Conservation (phyloP, 2,113 vertebrate genomes). For the Hemiprocne comata region DNA sequence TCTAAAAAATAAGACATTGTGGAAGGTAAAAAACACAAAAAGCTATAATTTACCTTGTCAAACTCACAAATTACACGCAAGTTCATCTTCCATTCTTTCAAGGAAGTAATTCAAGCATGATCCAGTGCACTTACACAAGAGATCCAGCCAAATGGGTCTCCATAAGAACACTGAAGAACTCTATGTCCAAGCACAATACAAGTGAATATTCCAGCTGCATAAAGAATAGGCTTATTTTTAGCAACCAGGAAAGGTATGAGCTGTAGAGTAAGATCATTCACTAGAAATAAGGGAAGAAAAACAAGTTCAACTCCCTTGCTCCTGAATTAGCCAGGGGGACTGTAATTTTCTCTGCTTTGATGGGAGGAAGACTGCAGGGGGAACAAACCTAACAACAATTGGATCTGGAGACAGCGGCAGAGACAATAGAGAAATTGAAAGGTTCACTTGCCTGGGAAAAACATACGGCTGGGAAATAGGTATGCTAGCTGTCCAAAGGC, state of each 20-base stretch:
- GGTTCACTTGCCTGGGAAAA: constrained; percentile 35
- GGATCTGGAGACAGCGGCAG: background rate
- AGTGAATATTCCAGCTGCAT: constrained; percentile 20
- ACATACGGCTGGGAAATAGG: background rate
- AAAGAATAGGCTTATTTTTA: constrained; percentile 58
- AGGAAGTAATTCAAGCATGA: background rate
- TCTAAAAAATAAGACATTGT: background rate
- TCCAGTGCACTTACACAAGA: constrained; percentile 35
- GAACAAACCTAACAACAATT: constrained; percentile 48
- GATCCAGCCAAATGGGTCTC: constrained; percentile 27
- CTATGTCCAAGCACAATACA: background rate
- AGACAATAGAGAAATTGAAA: constrained; percentile 13
- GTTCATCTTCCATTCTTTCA: background rate
- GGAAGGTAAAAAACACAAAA: background rate
- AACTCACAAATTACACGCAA: background rate
- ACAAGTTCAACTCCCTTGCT: constrained; percentile 43
- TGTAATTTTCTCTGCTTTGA: constrained; percentile 46
- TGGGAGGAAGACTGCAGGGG: constrained; percentile 45
- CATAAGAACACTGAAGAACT: constrained; percentile 25
- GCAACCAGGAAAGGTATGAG: constrained; percentile 36
- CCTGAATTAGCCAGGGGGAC: constrained; percentile 38
- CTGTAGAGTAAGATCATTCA: constrained; percentile 5
- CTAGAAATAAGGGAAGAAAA: constrained; percentile 45
- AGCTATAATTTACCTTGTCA: constrained; percentile 37
- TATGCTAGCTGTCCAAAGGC: background rate